These are phyloP conservation scores for Ploceus nigricollis DNA, from an alignment of 2,113 vertebrate genomes.

Conservation along the genomic window DNA sequence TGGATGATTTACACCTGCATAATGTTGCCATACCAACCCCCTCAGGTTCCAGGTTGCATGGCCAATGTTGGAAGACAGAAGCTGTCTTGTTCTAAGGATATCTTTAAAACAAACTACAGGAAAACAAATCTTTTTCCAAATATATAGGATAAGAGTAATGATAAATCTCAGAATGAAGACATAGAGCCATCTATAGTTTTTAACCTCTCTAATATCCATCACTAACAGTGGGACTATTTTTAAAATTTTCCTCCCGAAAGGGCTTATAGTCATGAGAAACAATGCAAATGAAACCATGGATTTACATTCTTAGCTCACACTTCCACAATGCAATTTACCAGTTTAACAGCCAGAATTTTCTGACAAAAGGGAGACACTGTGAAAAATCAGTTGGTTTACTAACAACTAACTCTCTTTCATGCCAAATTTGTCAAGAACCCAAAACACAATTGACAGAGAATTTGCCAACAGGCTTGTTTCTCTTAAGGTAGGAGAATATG, in stretches of 20 bases:
- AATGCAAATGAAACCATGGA: neutral
- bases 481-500: neutral
- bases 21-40: neutral
- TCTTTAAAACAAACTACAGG: neutral
- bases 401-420: neutral
- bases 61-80: neutral
- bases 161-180: neutral
- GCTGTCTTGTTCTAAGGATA: neutral
- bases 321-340: neutral
- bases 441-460: neutral
- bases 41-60: neutral
- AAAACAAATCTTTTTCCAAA: neutral
- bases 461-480: neutral
- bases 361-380: neutral
- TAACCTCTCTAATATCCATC: neutral
- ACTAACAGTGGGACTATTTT: neutral
- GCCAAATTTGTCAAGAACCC: neutral
- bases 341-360: neutral
- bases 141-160: neutral
- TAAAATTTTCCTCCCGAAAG: neutral
- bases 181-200: neutral
- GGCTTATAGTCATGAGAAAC: neutral
- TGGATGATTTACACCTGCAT: neutral
- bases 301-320: neutral
- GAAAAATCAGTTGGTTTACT: neutral